A percentile compares a stretch with the other conserved stretches of the same genome.
Evolutionary conservation across 2,797 vertebrate species (phyloP).

Genomic region (Synaphobranchus kaupii): DNA sequence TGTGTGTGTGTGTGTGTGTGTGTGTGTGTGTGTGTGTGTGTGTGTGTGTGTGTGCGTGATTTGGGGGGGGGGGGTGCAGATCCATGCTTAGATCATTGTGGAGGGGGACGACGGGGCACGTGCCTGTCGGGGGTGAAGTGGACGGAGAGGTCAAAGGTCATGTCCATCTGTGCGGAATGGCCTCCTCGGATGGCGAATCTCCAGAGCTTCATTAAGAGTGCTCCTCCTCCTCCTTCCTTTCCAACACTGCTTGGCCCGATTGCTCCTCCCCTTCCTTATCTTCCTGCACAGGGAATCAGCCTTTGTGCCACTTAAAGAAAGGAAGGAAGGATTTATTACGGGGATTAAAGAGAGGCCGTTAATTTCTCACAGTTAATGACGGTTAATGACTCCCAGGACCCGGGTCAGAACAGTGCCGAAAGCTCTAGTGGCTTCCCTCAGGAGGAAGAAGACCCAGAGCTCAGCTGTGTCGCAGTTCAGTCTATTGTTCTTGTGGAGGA

Average conservation of each 20-base stretch:
- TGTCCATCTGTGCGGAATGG: conserved; percentile 75
- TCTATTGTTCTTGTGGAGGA: not conserved
- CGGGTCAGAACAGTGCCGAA: not conserved
- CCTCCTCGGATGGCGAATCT: conserved; percentile 82
- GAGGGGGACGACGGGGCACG: not conserved
- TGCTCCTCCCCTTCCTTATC: not conserved
- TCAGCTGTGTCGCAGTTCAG: not conserved
- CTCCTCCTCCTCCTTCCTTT: not conserved
- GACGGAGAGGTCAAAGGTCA: conserved; percentile 71
- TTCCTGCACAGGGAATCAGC: not conserved
- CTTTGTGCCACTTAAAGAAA: not conserved
- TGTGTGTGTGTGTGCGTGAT: conserved; percentile 36
- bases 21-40: not conserved
- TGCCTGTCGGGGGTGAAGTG: conserved; percentile 59
- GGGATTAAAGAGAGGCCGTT: conserved; percentile 2
- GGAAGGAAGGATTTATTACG: not conserved
- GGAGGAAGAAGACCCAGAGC: not conserved
- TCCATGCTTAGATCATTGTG: conserved; percentile 62
- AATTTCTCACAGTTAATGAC: conserved; percentile 16
- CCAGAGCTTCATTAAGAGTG: conserved; percentile 74
- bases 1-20: too few relatives aligned
- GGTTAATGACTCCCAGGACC: not conserved
- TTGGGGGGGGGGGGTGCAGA: conserved; percentile 63
- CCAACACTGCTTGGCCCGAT: not conserved
- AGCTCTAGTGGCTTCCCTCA: not conserved